Percentiles rank a stretch among this genome's conserved stretches.
Conservation (phyloP, 2,113 vertebrate genomes). For the Oceanites oceanicus region DNA sequence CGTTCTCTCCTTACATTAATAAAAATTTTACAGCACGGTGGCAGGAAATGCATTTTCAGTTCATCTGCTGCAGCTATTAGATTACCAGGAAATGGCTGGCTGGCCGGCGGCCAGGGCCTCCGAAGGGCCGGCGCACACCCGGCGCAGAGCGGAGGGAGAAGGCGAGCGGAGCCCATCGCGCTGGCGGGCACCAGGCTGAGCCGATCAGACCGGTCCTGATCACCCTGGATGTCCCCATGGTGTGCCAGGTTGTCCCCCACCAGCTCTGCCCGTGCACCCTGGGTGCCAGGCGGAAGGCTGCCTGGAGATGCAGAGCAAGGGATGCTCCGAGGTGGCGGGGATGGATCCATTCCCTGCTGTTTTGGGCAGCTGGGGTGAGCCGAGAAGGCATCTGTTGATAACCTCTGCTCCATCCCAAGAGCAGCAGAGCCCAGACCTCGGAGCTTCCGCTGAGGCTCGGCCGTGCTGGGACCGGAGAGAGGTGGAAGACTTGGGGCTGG, state of each 20-base stretch:
- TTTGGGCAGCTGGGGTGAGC: neutral
- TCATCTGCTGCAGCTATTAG: constrained; percentile 79
- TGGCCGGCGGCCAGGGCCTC: constrained; percentile 71
- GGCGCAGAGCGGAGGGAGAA: neutral
- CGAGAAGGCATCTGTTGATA: neutral
- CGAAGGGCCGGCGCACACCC: constrained; percentile 37
- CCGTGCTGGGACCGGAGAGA: neutral
- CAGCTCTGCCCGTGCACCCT: rapidly evolving
- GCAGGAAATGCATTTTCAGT: constrained; percentile 83
- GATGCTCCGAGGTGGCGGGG: neutral
- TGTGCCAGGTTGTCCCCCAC: neutral
- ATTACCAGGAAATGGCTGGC: constrained; percentile 79
- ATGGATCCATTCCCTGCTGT: neutral
- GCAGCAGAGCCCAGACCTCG: rapidly evolving
- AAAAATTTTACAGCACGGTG: constrained; percentile 75
- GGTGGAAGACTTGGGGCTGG: neutral
- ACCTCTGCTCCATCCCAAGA: neutral
- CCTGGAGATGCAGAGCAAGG: rapidly evolving
- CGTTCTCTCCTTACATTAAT: constrained; percentile 79
- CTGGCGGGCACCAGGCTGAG: neutral
- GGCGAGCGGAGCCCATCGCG: neutral
- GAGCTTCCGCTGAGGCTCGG: neutral
- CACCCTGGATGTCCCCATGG: rapidly evolving
- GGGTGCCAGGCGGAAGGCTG: rapidly evolving
- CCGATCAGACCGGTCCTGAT: rapidly evolving